Conservation (phyloP, 2,113 vertebrate species). For the Trematomus loennbergii region DNA sequence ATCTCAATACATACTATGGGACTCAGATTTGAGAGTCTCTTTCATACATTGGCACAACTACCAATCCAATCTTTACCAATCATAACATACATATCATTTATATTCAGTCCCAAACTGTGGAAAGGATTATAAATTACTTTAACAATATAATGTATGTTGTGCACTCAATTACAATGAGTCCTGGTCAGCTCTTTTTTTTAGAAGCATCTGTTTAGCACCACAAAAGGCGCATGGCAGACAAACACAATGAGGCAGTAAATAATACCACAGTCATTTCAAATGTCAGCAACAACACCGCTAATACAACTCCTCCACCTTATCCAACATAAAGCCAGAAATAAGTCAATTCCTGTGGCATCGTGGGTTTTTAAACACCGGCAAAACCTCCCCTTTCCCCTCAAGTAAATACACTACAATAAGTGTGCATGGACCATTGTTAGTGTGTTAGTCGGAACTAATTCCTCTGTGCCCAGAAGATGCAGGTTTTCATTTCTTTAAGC, state of each 20-base stretch:
- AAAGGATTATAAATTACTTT: too few species aligned
- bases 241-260: conserved; percentile 41
- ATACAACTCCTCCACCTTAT: conserved; percentile 23
- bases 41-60: background rate
- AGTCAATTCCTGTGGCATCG: background rate
- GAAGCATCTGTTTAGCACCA: too few species aligned
- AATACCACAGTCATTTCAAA: conserved; percentile 36
- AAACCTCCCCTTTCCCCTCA: background rate
- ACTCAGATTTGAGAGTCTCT: background rate
- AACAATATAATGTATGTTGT: too few species aligned
- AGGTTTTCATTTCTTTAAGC: conserved; percentile 57
- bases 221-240: conserved; percentile 4
- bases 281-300: conserved; percentile 26
- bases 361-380: background rate
- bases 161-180: too few species aligned
- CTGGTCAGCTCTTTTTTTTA: too few species aligned
- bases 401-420: background rate
- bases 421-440: conserved; percentile 1
- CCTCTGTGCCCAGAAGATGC: conserved; percentile 31
- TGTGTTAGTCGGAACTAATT: conserved; percentile 26
- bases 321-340: conserved; percentile 44
- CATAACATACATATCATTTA: too few species aligned
- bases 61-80: background rate
- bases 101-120: too few species aligned
- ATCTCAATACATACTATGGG: background rate